Percentiles rank a stretch among this genome's conserved stretches.
Evolutionary conservation across 2,888 invertebrate genomes (phyloP).

Genomic region (Notocelia uddmanniana): DNA sequence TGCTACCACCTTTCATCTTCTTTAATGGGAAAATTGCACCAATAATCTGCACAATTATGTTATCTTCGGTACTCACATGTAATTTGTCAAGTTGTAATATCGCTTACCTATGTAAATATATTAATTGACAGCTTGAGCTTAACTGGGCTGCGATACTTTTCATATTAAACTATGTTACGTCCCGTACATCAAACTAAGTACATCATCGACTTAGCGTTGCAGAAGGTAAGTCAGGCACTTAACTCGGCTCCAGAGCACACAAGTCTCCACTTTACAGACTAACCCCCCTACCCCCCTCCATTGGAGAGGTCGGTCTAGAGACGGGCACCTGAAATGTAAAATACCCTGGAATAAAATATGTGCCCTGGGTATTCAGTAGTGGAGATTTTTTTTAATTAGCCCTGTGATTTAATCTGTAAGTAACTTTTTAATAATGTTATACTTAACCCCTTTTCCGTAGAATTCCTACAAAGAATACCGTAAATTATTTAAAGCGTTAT

Average conservation of each 20-base stretch:
- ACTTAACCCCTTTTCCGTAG: not conserved
- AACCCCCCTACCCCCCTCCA: conserved; percentile 13
- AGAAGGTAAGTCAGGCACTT: conserved; percentile 40
- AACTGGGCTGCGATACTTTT: conserved; percentile 1
- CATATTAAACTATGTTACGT: not conserved
- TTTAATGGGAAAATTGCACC: not conserved
- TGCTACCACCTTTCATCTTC: not conserved
- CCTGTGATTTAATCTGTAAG: not conserved
- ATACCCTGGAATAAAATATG: not conserved
- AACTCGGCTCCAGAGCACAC: conserved; percentile 33
- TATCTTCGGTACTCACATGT: too few relatives aligned
- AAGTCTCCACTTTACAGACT: conserved; percentile 27
- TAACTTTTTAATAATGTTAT: not conserved
- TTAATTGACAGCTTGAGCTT: too few relatives aligned
- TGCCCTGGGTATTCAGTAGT: too few relatives aligned
- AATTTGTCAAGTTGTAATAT: too few relatives aligned
- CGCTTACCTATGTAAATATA: too few relatives aligned
- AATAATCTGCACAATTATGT: too few relatives aligned
- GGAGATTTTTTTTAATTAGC: not conserved
- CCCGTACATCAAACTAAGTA: conserved; percentile 32
- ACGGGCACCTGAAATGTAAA: conserved; percentile 22
- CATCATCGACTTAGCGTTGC: conserved; percentile 30
- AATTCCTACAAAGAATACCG: not conserved
- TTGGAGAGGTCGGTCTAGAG: conserved; percentile 9
- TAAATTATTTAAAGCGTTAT: too few relatives aligned